phyloP scores from a whole-genome alignment of 2,888 invertebrate species.

The Drosophila austrosaltans region DNA sequence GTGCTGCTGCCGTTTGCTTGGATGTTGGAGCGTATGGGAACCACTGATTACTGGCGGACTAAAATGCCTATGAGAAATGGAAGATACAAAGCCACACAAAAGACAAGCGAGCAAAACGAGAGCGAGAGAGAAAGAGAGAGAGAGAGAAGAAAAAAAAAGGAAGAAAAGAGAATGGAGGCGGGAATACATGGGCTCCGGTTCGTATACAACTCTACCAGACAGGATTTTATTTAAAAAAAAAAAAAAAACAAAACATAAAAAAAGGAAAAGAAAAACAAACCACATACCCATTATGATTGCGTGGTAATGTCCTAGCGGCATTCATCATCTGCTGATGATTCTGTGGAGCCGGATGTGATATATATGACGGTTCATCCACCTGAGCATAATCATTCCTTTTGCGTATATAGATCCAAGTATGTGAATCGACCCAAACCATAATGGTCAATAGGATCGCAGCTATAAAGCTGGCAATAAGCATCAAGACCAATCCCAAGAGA shows the following conservation, averaged over 20 bases:
- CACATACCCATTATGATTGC: constrained; percentile 84
- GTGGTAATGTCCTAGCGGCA: constrained; percentile 84
- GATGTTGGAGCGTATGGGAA: constrained; percentile 83
- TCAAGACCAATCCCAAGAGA: constrained; percentile 91
- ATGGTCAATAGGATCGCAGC: constrained; percentile 95
- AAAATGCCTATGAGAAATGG: constrained; percentile 79
- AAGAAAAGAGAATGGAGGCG: constrained; percentile 47
- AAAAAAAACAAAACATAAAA: background rate
- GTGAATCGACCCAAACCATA: constrained; percentile 96
- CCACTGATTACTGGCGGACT: constrained; percentile 84
- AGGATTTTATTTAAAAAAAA: constrained; percentile 15
- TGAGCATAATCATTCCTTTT: constrained; percentile 92
- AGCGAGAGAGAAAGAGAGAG: constrained; percentile 25
- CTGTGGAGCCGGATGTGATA: constrained; percentile 83
- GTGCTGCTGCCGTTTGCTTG: constrained; percentile 83
- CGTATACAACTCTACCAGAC: constrained; percentile 11
- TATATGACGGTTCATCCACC: constrained; percentile 90
- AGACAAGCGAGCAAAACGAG: background rate
- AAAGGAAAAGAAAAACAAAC: background rate
- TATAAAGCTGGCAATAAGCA: constrained; percentile 93
- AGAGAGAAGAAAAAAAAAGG: constrained; percentile 38
- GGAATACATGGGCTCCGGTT: constrained; percentile 44
- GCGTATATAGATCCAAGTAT: constrained; percentile 98
- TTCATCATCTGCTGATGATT: constrained; percentile 84
- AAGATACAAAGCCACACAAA: constrained; percentile 1